A percentile compares a stretch with the other conserved stretches of the same genome.
Conservation (phyloP, 1,140 invertebrate genomes). For the Drosophila repleta region DNA sequence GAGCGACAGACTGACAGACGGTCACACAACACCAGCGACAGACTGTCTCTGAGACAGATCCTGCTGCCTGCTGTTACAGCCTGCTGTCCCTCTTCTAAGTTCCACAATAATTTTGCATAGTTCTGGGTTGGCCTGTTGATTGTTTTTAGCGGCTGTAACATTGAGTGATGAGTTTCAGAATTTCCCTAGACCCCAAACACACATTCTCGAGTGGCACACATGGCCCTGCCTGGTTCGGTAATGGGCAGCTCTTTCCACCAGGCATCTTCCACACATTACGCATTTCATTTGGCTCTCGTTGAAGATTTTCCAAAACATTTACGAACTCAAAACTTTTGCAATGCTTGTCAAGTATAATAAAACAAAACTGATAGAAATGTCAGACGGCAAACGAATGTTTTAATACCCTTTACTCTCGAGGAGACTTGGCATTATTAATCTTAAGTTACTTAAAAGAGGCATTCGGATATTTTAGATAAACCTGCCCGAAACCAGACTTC, state of each 20-base stretch:
- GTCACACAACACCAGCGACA: slow-evolving; percentile 1
- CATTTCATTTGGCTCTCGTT: slow-evolving; percentile 52
- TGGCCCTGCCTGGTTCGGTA: slow-evolving; percentile 48
- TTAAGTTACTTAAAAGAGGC: not conserved
- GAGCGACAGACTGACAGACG: slow-evolving; percentile 44
- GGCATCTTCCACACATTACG: slow-evolving; percentile 29
- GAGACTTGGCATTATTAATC: not conserved
- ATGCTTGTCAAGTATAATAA: slow-evolving; percentile 51
- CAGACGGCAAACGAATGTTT: not conserved
- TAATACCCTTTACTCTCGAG: slow-evolving; percentile 3
- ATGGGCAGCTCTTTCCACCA: slow-evolving; percentile 10
- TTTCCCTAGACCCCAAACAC: not conserved
- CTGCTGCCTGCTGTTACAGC: not conserved
- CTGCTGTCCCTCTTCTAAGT: not conserved
- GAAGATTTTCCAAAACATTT: slow-evolving; percentile 68
- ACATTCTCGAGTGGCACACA: slow-evolving; percentile 48
- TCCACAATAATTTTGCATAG: slow-evolving; percentile 64
- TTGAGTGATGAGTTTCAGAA: slow-evolving; percentile 68
- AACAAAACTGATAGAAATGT: not conserved
- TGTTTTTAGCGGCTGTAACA: slow-evolving; percentile 73
- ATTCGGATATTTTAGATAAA: too few species aligned
- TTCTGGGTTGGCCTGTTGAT: slow-evolving; percentile 67
- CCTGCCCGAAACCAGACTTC: too few species aligned
- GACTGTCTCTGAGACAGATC: slow-evolving; percentile 15
- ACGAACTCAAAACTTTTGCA: slow-evolving; percentile 52